Base-by-base conservation (phyloP, 1,140 invertebrate species). In the Bombyx mandarina region DNA sequence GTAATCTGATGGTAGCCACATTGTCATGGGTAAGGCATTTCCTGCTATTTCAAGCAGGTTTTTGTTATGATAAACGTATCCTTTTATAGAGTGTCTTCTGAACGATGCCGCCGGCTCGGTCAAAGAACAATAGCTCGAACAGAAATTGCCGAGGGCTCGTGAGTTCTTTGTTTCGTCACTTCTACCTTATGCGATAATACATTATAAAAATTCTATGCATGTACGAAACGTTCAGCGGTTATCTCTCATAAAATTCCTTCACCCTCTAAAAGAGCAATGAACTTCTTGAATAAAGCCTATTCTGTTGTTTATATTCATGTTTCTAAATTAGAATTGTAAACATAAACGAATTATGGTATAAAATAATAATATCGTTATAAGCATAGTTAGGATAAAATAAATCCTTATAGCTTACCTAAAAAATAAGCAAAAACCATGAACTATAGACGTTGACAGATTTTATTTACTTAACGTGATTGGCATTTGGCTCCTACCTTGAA, bases 231-330 rank as follows among this genome's bases (percentile, higher is more conserved):
- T 42, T 56, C 59, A 69, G 64, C 74, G 74, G 73, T 72, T 75
- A 76, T 80, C 71, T 82, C 73, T 77, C 75, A 73, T 80, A 80
- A 81, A 81, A 82, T 79, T 81, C 82, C 68, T 73, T 82, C 70
- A 52, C 61, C 59, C 60, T 69, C 67, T 67, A 67, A 73, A 56
- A 35, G 54, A 75, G 76, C 80, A 78, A 77, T 82, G 80, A 85
- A 81, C 75, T 69, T 57, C 42, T 64, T 45, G 46, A 12, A 53
- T 47, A 53, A 35, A 35, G 26, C 2, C 26, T 3, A 3, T 35
- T 35, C 26, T 35, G 26, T 35, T 35, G 26, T 35, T 35, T 35
- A 35, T 35, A 3, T 35, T 35, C 26, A 35, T 35, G 2, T 3
- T 35, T 35, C 4, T 35, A 5, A 35, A 35, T 35, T 35, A 35